phyloP scores from a whole-genome alignment of 2,113 vertebrate genomes.

The Gavialis gangeticus region DNA sequence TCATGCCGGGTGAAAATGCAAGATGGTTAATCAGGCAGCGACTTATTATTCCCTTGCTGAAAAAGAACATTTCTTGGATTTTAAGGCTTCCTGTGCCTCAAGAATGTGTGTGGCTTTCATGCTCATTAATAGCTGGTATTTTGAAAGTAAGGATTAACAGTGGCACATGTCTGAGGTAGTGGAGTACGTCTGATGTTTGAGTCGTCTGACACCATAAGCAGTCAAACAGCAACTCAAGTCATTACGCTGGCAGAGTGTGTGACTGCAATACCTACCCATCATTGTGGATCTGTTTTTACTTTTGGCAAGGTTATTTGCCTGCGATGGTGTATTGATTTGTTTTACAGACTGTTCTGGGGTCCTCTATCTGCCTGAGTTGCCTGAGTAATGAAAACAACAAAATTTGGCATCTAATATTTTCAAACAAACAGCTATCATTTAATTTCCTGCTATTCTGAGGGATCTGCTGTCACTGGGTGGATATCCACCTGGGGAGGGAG shows the following conservation, averaged over 20 bases:
- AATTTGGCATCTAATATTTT: not conserved
- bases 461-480: not conserved
- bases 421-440: not conserved
- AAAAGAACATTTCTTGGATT: not conserved
- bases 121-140: not conserved
- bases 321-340: not conserved
- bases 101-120: not conserved
- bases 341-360: not conserved
- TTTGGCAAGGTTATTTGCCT: not conserved
- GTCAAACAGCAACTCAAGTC: rapidly evolving
- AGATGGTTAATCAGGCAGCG: not conserved
- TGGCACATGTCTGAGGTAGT: not conserved
- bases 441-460: not conserved
- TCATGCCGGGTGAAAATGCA: not conserved
- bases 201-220: not conserved
- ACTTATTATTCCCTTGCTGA: not conserved
- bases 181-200: rapidly evolving
- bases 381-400: rapidly evolving
- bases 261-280: not conserved
- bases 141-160: not conserved
- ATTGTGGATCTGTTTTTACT: rapidly evolving
- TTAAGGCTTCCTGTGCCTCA: not conserved
- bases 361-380: rapidly evolving
- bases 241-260: rapidly evolving
- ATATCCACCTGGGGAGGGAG: not conserved